Evolutionary conservation across 2,888 invertebrate species (phyloP), one percentile per base, ranked within the genome.

Genomic region (Epirrhoe alternata): DNA sequence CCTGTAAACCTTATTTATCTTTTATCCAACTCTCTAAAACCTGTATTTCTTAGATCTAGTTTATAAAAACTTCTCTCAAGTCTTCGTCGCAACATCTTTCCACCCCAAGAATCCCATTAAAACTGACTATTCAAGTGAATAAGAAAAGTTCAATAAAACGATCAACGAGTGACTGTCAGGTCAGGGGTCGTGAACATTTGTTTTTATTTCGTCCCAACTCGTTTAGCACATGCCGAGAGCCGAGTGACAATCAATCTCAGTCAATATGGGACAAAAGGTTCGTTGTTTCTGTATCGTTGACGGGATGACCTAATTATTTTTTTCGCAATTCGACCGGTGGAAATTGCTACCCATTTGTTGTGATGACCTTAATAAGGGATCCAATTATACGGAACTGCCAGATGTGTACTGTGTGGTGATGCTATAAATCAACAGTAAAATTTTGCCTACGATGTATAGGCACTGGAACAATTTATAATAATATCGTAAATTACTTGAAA

Each of bases 191-290:
- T 78, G 80, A 84, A 86, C 84, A 85, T 88, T 89, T 87, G 88
- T 85, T 90, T 89, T 90, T 90, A 89, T 91, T 90, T 89, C 82
- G 80, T 82, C 84, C 81, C 87, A 86, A 88, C 87, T 88, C 90
- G 90, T 89, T 90, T 88, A 88, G 87, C 87, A 85, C 87, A 87
- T 87, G 86, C 86, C 87, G 86, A 83, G 88, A 89, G 92, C 86
- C 87, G 86, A 83, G 88, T 90, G 92, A 89, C 91, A 88, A 91
- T 92, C 92, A 91, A 89, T 91, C 90, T 86, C 88, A 87, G 91
- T 90, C 90, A 89, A 91, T 90, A 82, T 87, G 80, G 86, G 84
- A 90, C 88, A 89, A 88, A 68, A 90, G 89, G 88, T 82, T 80
- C 83, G 84, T 85, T 87, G 88, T 88, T 84, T 85, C 85, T 82